Conservation (phyloP, 2,797 vertebrate genomes). For the Salmo trutta region DNA sequence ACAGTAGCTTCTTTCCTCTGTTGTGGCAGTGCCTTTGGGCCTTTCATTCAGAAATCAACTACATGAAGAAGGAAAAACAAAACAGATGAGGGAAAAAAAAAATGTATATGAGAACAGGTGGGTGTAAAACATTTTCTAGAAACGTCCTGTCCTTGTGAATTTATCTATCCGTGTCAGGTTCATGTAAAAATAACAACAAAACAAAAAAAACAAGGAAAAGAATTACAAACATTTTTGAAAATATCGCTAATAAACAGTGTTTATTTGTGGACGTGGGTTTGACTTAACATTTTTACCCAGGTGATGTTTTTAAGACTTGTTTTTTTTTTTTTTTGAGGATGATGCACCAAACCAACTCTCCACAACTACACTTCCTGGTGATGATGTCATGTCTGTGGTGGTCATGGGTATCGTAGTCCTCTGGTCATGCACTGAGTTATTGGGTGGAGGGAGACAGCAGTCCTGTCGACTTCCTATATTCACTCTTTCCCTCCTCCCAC, state of each 20-base stretch:
- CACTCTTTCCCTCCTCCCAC: constrained; percentile 28
- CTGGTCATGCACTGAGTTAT: constrained; percentile 62
- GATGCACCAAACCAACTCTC: constrained; percentile 57
- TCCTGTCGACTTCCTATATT: constrained; percentile 45
- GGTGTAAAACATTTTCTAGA: constrained; percentile 72
- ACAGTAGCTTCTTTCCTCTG: constrained; percentile 84
- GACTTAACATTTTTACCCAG: constrained; percentile 67
- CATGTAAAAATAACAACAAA: constrained; percentile 59
- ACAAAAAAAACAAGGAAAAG: constrained; percentile 53
- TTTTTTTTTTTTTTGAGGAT: constrained; percentile 1
- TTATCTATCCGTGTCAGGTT: constrained; percentile 70
- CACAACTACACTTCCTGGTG: constrained; percentile 58
- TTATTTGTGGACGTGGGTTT: constrained; percentile 74
- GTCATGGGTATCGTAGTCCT: constrained; percentile 42
- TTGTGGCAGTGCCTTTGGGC: constrained; percentile 90
- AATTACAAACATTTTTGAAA: constrained; percentile 65
- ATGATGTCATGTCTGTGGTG: constrained; percentile 50
- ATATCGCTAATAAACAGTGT: constrained; percentile 73
- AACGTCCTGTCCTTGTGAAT: constrained; percentile 72
- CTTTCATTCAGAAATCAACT: constrained; percentile 71
- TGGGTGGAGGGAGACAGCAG: constrained; percentile 36
- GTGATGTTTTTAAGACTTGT: constrained; percentile 60
- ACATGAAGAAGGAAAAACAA: constrained; percentile 38
- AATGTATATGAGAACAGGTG: constrained; percentile 50
- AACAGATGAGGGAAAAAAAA: constrained; percentile 24